Base-by-base conservation (phyloP, 2,888 invertebrate species). In the Scotopteryx bipunctaria region DNA sequence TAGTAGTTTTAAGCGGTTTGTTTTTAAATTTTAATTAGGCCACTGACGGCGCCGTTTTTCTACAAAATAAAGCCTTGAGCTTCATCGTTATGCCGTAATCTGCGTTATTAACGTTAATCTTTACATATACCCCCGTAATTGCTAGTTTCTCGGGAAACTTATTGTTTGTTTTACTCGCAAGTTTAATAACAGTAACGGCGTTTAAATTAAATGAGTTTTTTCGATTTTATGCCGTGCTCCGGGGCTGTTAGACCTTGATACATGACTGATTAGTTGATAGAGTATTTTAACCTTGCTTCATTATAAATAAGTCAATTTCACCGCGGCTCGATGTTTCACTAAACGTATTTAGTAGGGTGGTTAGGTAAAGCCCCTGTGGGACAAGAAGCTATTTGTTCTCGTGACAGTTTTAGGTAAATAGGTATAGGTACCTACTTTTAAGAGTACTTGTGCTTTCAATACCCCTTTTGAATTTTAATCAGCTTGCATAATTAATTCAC, bases 81-180 rank as follows among this genome's bases (percentile, higher is more conserved):
- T n/a, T n/a, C 29, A 41, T 40, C 40, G 40, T 48, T 44, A 36
- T 23, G 40, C 38, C 21, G 40, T 54, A 44, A 48, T 48, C 48
- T 48, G 31, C 54, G 48, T 40, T 43, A 48, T 49, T 48, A 48
- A 49, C 25, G 47, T 51, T 55, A 51, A 55, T 55, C 52, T 52
- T 48, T 38, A 51, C 44, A 43, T 42, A 58, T 46, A 19, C 43
- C 46, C 31, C 37, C 41, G 29, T 57, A 54, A 58, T 52, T 52
- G 40, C 57, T 46, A 47, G 36, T 46, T 55, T 57, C 49, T 50
- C 38, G 47, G 44, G 11, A 46, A 47, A 44, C 15, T 49, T 46
- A 44, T 46, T 57, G 43, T 49, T 55, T 43, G 35, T 38, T 43
- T 51, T 23, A 41, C 43, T 51, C 21, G 27, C 40, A 17, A n/a